Conservation (phyloP, 2,888 invertebrate genomes). For the Calephelis perditalis region DNA sequence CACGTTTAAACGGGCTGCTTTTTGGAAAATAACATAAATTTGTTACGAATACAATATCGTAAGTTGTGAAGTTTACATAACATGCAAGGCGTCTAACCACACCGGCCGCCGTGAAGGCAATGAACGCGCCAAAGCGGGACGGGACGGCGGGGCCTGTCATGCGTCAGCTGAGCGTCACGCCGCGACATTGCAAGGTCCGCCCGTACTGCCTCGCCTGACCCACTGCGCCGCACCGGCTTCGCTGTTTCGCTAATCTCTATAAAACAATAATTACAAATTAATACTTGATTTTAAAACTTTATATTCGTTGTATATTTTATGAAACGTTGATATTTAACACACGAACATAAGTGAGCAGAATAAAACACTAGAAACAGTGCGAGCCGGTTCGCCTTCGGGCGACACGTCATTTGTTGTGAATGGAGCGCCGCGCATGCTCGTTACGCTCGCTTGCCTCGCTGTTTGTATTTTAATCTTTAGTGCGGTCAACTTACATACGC, state of each 20-base stretch:
- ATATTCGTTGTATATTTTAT: background rate
- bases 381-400: slow-evolving; percentile 34
- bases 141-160: slow-evolving; percentile 63
- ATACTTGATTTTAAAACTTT: background rate
- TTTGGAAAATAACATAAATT: slow-evolving; percentile 7
- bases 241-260: slow-evolving; percentile 20
- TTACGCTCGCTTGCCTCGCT: slow-evolving; percentile 35
- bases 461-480: slow-evolving; percentile 38
- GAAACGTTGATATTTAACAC: background rate
- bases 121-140: slow-evolving; percentile 76
- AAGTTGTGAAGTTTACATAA: slow-evolving; percentile 31
- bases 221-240: slow-evolving; percentile 51
- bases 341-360: background rate
- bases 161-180: slow-evolving; percentile 78
- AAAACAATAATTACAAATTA: slow-evolving; percentile 18
- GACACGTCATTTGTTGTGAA: slow-evolving; percentile 45
- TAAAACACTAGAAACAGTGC: slow-evolving; percentile 30
- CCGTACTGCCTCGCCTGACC: slow-evolving; percentile 64
- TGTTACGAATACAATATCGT: slow-evolving; percentile 23
- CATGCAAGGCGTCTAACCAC: slow-evolving; percentile 62
- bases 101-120: slow-evolving; percentile 81
- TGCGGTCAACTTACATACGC: slow-evolving; percentile 27
- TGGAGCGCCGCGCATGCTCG: slow-evolving; percentile 49
- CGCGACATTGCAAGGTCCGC: slow-evolving; percentile 81
- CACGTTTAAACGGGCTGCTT: slow-evolving; percentile 1